These are phyloP conservation scores for Camponotus vicinus DNA, from an alignment of 1,140 invertebrate species.

Conservation along the genomic window DNA sequence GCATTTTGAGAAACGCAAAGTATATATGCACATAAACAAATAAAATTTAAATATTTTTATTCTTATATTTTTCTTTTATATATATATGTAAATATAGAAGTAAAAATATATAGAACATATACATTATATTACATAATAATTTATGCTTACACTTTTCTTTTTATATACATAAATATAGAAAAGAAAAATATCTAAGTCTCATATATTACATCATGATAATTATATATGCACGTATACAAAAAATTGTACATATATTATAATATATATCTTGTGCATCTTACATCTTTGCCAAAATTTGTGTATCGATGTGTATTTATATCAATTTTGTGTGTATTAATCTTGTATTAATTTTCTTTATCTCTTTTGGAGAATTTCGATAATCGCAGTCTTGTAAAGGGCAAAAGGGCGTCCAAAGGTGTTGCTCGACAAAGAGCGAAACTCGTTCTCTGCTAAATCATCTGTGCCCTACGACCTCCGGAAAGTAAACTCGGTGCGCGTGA, in stretches of 20 bases:
- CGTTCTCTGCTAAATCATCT: slow-evolving; percentile 38
- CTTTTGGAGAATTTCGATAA: background rate
- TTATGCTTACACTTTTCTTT: too few relatives aligned
- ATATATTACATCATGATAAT: background rate
- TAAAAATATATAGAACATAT: background rate
- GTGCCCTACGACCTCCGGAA: slow-evolving; percentile 18
- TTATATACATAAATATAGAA: too few relatives aligned
- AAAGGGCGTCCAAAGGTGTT: background rate
- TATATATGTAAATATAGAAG: background rate
- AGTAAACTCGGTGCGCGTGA: slow-evolving; percentile 33
- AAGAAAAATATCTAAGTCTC: too few relatives aligned
- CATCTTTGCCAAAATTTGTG: background rate
- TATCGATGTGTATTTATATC: background rate
- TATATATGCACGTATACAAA: background rate
- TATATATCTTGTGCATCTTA: background rate
- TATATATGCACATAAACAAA: background rate
- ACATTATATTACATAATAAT: background rate
- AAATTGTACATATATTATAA: background rate
- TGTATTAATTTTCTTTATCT: background rate
- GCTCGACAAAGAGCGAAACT: background rate
- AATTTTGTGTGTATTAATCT: background rate
- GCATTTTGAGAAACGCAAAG: background rate
- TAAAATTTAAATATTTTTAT: background rate
- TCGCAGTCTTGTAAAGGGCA: background rate
- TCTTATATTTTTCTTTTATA: background rate